phyloP scores from a whole-genome alignment of 2,888 invertebrate species.

The Myathropa florea region DNA sequence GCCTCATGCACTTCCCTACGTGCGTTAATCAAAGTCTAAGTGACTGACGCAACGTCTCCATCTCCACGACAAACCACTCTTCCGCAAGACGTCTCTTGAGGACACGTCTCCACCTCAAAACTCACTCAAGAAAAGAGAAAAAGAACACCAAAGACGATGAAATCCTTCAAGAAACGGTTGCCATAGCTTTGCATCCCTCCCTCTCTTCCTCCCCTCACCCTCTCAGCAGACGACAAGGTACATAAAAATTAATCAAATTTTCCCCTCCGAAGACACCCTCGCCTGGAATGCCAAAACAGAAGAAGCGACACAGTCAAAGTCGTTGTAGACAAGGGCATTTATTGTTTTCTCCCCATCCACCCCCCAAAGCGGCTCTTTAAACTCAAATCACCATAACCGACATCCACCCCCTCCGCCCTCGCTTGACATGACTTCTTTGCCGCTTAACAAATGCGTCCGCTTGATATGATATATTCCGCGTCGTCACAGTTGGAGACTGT shows the following conservation, averaged over 20 bases:
- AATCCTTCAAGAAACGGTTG: slow-evolving; percentile 72
- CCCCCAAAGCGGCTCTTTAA: slow-evolving; percentile 38
- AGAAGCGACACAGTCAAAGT: background rate
- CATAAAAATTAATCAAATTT: background rate
- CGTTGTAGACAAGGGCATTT: background rate
- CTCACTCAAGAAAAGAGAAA: background rate
- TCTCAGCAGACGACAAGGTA: background rate
- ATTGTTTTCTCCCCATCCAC: background rate
- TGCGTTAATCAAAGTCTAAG: background rate
- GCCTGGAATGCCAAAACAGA: background rate
- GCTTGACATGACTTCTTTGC: background rate
- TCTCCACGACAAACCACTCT: no score
- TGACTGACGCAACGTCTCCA: background rate
- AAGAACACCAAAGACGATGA: background rate
- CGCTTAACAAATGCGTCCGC: slow-evolving; percentile 38
- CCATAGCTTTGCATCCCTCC: slow-evolving; percentile 72
- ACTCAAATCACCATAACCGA: slow-evolving; percentile 61
- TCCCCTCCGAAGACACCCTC: background rate
- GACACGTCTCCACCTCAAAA: background rate
- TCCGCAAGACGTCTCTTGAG: background rate
- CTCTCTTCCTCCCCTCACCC: background rate
- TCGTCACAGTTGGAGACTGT: slow-evolving; percentile 53
- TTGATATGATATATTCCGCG: slow-evolving; percentile 61
- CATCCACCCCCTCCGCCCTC: background rate
- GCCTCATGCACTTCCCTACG: background rate